A percentile compares a stretch with the other conserved stretches of the same genome.
These are phyloP conservation scores for Operophtera brumata DNA, from an alignment of 2,888 invertebrate species.

Conservation along the genomic window DNA sequence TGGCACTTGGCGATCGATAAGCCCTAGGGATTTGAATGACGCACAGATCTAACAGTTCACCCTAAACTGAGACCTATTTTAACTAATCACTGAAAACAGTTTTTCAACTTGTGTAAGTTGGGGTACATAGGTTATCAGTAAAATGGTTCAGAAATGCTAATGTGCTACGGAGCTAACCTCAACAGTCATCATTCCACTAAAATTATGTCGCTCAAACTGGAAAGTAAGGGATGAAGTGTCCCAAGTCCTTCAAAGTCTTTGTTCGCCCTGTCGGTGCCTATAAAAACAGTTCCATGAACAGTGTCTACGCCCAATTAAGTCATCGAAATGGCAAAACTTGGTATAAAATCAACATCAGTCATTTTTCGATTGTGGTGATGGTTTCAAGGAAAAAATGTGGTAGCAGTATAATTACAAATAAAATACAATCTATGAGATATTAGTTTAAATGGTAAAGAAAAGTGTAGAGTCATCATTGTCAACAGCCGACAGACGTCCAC, in stretches of 20 bases:
- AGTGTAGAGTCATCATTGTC: too few species aligned
- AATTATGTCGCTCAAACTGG: constrained; percentile 2
- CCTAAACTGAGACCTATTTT: too few species aligned
- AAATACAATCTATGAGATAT: too few species aligned
- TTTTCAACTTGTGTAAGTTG: too few species aligned
- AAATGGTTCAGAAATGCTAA: too few species aligned
- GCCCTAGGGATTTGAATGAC: not conserved
- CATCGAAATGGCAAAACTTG: constrained; percentile 8
- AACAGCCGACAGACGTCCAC: too few species aligned
- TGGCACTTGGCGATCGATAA: not conserved
- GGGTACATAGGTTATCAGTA: too few species aligned
- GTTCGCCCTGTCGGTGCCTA: constrained; percentile 3
- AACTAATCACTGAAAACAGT: too few species aligned
- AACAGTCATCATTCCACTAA: not conserved
- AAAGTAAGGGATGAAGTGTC: constrained; percentile 3
- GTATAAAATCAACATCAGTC: constrained; percentile 10
- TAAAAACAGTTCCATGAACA: constrained; percentile 4
- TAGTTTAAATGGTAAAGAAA: too few species aligned
- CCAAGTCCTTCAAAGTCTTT: constrained; percentile 1
- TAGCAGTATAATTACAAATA: too few species aligned
- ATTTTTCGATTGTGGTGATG: not conserved
- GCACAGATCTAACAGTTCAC: not conserved
- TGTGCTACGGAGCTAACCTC: not conserved
- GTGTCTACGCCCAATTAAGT: constrained; percentile 4
- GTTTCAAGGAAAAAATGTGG: too few species aligned